phyloP scores from a whole-genome alignment of 2,888 invertebrate genomes.

The Gerris lacustris region DNA sequence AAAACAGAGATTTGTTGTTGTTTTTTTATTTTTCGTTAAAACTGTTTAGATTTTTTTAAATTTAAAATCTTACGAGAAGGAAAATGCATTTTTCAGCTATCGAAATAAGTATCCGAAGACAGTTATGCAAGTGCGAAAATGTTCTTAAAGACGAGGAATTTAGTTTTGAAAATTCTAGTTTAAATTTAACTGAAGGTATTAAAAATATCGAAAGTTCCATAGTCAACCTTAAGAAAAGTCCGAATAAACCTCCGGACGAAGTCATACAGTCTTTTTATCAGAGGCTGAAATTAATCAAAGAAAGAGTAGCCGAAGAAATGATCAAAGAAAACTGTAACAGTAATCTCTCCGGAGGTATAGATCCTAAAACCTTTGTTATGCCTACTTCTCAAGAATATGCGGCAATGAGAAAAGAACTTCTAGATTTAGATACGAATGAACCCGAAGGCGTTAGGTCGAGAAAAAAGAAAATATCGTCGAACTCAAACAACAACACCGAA shows the following conservation, averaged over 20 bases:
- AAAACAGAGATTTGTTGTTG: no score
- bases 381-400: neutral
- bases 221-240: slow-evolving; percentile 4
- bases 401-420: neutral
- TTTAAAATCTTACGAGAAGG: no score
- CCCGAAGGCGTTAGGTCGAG: neutral
- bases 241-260: slow-evolving; percentile 5
- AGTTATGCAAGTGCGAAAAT: neutral
- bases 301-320: neutral
- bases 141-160: neutral
- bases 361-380: neutral
- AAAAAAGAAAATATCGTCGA: neutral
- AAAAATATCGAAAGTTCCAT: slow-evolving; percentile 4
- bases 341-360: neutral
- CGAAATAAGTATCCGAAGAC: slow-evolving; percentile 2
- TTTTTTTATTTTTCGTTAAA: no score
- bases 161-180: neutral
- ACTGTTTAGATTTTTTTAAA: no score
- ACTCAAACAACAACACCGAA: neutral
- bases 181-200: neutral
- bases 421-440: neutral
- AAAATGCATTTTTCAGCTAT: slow-evolving; percentile 8
- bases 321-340: neutral
- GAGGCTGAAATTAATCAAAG: slow-evolving; percentile 1
- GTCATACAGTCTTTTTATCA: slow-evolving; percentile 6